A percentile compares a stretch with the other conserved stretches of the same genome.
These are phyloP conservation scores for Orchesellides sinensis DNA, from an alignment of 2,888 invertebrate species.

Conservation along the genomic window DNA sequence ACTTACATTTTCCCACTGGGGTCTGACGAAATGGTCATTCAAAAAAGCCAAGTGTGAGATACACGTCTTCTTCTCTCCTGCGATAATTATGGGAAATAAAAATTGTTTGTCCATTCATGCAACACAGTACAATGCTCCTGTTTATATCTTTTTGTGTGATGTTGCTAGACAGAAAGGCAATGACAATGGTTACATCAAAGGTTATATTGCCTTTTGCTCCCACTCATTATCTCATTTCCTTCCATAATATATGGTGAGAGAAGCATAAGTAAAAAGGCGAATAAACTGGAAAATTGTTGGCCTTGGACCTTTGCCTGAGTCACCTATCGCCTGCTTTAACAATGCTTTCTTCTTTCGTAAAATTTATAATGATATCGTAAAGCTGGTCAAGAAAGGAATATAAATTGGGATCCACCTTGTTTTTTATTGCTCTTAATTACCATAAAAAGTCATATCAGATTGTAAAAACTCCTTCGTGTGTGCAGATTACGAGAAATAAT, in stretches of 20 bases:
- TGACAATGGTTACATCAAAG: constrained; percentile 19
- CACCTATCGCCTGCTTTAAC: background rate
- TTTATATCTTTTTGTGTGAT: background rate
- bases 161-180: constrained; percentile 8
- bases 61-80: background rate
- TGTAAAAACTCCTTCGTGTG: too few relatives aligned
- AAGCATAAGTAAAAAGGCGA: constrained; percentile 35
- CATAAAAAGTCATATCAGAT: background rate
- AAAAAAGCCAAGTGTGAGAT: too few relatives aligned
- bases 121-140: constrained; percentile 7
- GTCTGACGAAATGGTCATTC: constrained; percentile 1
- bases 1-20: too few relatives aligned
- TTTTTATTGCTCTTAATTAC: background rate
- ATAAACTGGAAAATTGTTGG: constrained; percentile 46
- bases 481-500: too few relatives aligned
- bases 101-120: constrained; percentile 59
- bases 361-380: background rate
- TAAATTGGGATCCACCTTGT: too few relatives aligned
- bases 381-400: too few relatives aligned
- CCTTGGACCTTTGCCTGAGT: background rate
- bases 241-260: too few relatives aligned
- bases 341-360: background rate
- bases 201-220: constrained; percentile 26
- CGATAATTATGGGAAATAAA: constrained; percentile 61
- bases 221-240: constrained; percentile 14